Conservation (phyloP, 2,113 vertebrate species). For the Hemibagrus wyckioides region DNA sequence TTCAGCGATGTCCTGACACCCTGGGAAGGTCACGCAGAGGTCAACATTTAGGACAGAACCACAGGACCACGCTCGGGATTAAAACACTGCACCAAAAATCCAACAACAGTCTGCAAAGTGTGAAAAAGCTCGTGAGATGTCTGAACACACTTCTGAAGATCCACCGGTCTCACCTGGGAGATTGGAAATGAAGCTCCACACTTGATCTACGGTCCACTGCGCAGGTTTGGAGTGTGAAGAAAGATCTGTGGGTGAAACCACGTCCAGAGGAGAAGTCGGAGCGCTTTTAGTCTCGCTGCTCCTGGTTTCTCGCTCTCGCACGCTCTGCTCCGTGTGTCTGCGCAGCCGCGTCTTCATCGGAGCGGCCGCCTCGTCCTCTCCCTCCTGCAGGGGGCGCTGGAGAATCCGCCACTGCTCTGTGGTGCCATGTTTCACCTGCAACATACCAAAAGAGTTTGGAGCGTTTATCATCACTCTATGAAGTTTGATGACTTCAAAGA, state of each 20-base stretch:
- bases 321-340: slow-evolving; percentile 77
- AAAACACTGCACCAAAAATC: too few relatives aligned
- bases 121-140: neutral
- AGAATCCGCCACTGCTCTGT: slow-evolving; percentile 67
- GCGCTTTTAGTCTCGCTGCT: slow-evolving; percentile 77
- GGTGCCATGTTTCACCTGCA: slow-evolving; percentile 34
- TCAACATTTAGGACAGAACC: neutral
- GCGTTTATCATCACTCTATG: neutral
- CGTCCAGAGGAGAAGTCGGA: slow-evolving; percentile 71
- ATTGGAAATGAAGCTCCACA: slow-evolving; percentile 89
- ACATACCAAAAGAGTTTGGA: neutral
- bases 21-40: slow-evolving; percentile 65
- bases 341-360: slow-evolving; percentile 86
- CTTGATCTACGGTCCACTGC: slow-evolving; percentile 93
- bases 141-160: neutral
- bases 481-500: neutral
- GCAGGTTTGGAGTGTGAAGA: slow-evolving; percentile 80
- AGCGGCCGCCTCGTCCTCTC: slow-evolving; percentile 76
- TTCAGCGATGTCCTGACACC: slow-evolving; percentile 93
- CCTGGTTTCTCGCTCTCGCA: slow-evolving; percentile 64
- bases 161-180: slow-evolving; percentile 80
- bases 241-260: slow-evolving; percentile 57
- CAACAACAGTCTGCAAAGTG: too few relatives aligned
- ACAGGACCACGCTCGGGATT: too few relatives aligned
- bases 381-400: slow-evolving; percentile 47